Conservation (phyloP, 2,113 vertebrate genomes). For the Lepus americanus region DNA sequence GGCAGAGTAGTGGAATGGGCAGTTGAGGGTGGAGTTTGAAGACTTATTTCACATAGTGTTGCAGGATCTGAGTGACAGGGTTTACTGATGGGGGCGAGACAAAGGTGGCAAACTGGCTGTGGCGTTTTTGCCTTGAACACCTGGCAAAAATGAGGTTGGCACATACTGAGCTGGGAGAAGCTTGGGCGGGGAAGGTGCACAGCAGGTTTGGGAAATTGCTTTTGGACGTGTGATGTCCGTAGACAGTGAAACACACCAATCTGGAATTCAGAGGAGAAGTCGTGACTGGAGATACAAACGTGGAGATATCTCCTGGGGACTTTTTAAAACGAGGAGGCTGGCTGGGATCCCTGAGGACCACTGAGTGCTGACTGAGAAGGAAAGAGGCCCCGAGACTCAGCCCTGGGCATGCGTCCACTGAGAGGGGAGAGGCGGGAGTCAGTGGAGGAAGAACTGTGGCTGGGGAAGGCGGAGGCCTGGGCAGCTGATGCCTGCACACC, state of each 20-base stretch:
- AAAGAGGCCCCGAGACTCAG: background rate
- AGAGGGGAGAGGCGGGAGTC: background rate
- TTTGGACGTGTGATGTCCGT: background rate
- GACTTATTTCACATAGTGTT: background rate
- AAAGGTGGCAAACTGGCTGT: background rate
- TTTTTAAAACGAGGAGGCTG: background rate
- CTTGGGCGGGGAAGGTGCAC: background rate
- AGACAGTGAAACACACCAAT: background rate
- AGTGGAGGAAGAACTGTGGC: background rate
- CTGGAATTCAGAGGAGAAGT: too few species aligned
- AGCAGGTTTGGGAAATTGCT: background rate
- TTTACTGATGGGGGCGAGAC: background rate
- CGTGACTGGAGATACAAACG: background rate
- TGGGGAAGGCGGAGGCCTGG: background rate
- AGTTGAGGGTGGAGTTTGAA: too few species aligned
- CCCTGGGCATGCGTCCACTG: background rate
- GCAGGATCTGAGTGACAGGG: background rate
- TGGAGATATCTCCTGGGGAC: background rate
- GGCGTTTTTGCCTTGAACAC: constrained; percentile 2
- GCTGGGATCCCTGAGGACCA: background rate
- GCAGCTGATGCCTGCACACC: background rate
- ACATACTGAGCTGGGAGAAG: background rate
- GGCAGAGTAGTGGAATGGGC: background rate
- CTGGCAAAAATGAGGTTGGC: background rate
- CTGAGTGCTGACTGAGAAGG: background rate